Evolutionary conservation across 2,888 invertebrate genomes (phyloP).

Genomic region (Orthonevra nobilis): DNA sequence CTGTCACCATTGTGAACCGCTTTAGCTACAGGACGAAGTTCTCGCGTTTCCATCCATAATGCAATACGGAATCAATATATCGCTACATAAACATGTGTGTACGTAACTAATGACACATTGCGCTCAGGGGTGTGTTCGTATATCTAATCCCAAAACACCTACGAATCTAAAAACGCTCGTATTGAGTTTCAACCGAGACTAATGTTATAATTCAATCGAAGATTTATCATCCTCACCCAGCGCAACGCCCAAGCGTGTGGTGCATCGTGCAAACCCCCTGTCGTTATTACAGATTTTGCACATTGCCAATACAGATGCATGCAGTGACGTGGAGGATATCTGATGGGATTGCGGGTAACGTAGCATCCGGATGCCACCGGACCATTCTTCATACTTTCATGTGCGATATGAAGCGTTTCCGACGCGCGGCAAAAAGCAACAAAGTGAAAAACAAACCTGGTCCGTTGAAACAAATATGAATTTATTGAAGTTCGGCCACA

Average conservation of each 20-base stretch:
- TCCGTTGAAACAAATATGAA: conserved; percentile 62
- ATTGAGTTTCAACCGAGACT: conserved; percentile 64
- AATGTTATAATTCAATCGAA: conserved; percentile 68
- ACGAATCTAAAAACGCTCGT: conserved; percentile 58
- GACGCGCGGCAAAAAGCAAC: conserved; percentile 21
- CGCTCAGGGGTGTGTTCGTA: conserved; percentile 49
- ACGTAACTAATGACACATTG: conserved; percentile 61
- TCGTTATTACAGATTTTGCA: conserved; percentile 47
- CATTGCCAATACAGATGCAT: conserved; percentile 13
- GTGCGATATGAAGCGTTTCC: conserved; percentile 60
- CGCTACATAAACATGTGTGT: conserved; percentile 9
- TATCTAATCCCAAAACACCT: conserved; percentile 63
- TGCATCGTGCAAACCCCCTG: conserved; percentile 25
- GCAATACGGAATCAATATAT: conserved; percentile 60
- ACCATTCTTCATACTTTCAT: conserved; percentile 56
- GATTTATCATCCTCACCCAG: conserved; percentile 50
- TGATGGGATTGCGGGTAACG: neutral
- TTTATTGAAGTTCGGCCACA: conserved; percentile 64
- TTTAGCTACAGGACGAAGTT: no score
- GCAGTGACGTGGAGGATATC: conserved; percentile 11
- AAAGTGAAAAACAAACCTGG: conserved; percentile 59
- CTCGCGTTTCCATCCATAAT: conserved; percentile 50
- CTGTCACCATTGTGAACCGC: conserved; percentile 30
- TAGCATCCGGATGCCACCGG: conserved; percentile 27
- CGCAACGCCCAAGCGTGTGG: conserved; percentile 13